These are phyloP conservation scores for Jordanella pulchra DNA, from an alignment of 2,797 vertebrate genomes.

Conservation along the genomic window DNA sequence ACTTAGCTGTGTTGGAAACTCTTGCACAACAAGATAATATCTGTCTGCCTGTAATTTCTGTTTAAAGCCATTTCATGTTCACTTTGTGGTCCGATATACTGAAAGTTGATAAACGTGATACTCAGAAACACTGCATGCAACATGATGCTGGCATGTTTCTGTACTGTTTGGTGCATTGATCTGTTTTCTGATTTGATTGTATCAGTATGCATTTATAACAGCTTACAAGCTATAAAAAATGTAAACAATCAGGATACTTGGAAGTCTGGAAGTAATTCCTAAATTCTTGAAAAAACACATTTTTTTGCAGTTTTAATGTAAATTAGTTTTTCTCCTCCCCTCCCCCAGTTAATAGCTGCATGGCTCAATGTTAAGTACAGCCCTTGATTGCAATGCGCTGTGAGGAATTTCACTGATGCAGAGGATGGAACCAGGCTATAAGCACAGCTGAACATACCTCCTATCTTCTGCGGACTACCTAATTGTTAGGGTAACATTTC, in stretches of 20 bases:
- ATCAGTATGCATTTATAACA: background rate
- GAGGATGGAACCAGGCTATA: conserved; percentile 32
- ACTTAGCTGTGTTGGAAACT: conserved; percentile 13
- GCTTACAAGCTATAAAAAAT: background rate
- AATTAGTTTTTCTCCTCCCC: conserved; percentile 49
- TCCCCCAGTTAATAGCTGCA: conserved; percentile 60
- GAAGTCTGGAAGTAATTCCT: conserved; percentile 1
- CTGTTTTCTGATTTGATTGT: background rate
- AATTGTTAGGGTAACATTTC: conserved; percentile 30
- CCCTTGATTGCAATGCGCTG: conserved; percentile 52
- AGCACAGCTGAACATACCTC: conserved; percentile 33
- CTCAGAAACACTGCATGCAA: background rate
- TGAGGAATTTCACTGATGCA: conserved; percentile 45
- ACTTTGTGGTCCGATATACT: background rate
- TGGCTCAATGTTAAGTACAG: conserved; percentile 62
- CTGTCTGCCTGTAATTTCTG: conserved; percentile 1
- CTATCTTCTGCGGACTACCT: conserved; percentile 46
- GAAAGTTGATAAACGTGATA: background rate
- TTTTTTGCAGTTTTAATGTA: conserved; percentile 42
- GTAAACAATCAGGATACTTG: conserved; percentile 1
- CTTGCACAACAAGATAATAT: background rate
- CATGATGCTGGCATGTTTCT: background rate
- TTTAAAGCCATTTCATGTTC: background rate
- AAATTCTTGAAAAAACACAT: background rate
- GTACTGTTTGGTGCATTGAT: conserved; percentile 1